Conservation (phyloP, 2,113 vertebrate genomes). For the Tragelaphus buxtoni region DNA sequence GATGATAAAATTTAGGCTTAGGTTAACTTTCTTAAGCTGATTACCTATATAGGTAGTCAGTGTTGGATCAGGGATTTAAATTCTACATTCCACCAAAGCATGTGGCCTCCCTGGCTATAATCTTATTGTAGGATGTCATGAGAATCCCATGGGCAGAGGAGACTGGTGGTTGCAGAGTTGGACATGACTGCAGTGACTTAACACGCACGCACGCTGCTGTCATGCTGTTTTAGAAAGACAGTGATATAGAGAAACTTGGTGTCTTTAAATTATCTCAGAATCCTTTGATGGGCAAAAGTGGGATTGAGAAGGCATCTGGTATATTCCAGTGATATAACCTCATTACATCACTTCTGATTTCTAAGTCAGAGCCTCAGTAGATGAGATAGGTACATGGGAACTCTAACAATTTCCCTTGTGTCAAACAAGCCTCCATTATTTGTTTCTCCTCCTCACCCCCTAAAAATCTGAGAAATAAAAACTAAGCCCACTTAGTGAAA, state of each 20-base stretch:
- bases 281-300: neutral
- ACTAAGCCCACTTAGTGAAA: neutral
- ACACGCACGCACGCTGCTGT: accelerated
- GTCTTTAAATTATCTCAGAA: neutral
- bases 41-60: neutral
- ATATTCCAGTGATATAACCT: neutral
- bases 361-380: neutral
- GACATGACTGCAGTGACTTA: neutral
- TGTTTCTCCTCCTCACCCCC: neutral
- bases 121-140: neutral
- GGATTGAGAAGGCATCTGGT: neutral
- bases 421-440: neutral
- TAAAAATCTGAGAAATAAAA: neutral
- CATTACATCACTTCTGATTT: neutral
- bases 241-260: neutral
- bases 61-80: neutral
- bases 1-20: neutral
- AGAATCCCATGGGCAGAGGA: neutral
- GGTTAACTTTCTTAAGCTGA: neutral
- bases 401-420: neutral
- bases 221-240: neutral
- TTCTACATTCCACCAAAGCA: neutral
- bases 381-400: neutral
- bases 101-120: neutral
- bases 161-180: neutral